Conservation (phyloP, 2,113 vertebrate genomes). For the Cephalopholis sonnerati region DNA sequence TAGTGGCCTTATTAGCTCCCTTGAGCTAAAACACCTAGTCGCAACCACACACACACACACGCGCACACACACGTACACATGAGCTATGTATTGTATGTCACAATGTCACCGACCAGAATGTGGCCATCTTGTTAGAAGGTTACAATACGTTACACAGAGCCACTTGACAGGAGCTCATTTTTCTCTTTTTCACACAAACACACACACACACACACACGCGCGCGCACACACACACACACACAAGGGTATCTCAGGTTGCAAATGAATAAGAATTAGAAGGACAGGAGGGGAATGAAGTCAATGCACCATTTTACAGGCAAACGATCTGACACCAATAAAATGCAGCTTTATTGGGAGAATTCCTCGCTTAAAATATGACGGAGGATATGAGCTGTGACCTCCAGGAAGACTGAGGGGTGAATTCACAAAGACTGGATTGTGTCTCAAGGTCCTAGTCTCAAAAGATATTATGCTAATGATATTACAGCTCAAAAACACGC, state of each 20-base stretch:
- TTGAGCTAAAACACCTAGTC: constrained; percentile 46
- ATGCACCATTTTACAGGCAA: constrained; percentile 76
- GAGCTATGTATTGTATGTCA: constrained; percentile 38
- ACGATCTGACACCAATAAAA: constrained; percentile 78
- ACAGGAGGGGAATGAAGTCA: constrained; percentile 63
- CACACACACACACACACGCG: not conserved
- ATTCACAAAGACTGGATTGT: no score
- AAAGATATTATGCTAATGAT: no score
- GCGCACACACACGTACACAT: not conserved
- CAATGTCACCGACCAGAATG: constrained; percentile 50
- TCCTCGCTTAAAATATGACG: constrained; percentile 69
- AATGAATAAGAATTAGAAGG: constrained; percentile 65
- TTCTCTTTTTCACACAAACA: constrained; percentile 13
- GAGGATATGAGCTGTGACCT: constrained; percentile 71
- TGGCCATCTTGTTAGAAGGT: constrained; percentile 59
- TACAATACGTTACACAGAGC: constrained; percentile 48
- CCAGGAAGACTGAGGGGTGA: constrained; percentile 7
- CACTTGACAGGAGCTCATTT: constrained; percentile 51
- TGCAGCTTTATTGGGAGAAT: constrained; percentile 65
- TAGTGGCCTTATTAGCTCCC: constrained; percentile 71
- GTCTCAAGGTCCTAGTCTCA: no score
- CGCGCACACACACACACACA: constrained; percentile 8
- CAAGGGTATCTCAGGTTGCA: constrained; percentile 28
- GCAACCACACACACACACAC: constrained; percentile 12
- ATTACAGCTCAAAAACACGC: no score